A percentile compares a stretch with the other conserved stretches of the same genome.
Conservation (phyloP, 2,797 vertebrate genomes). For the Rhinogobio ventralis region DNA sequence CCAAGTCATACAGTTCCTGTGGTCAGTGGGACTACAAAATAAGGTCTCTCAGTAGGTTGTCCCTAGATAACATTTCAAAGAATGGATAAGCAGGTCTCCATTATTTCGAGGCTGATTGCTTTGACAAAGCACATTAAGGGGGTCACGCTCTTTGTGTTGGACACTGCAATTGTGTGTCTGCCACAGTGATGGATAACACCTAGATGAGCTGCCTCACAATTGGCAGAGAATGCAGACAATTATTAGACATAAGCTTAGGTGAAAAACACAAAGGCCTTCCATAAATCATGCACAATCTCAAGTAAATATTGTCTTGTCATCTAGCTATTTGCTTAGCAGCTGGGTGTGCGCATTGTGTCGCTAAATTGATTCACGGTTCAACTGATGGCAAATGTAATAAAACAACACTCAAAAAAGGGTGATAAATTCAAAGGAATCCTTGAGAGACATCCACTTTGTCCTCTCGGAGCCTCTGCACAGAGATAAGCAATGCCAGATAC, state of each 20-base stretch:
- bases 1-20: slow-evolving; percentile 12
- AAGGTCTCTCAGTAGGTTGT: slow-evolving; percentile 36
- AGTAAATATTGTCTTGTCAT: slow-evolving; percentile 64
- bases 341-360: slow-evolving; percentile 59
- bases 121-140: slow-evolving; percentile 62
- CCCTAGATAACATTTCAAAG: slow-evolving; percentile 52
- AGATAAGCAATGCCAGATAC: slow-evolving; percentile 60
- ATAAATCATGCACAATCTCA: slow-evolving; percentile 61
- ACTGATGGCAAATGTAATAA: slow-evolving; percentile 63
- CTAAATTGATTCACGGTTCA: slow-evolving; percentile 61
- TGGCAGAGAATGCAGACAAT: slow-evolving; percentile 57
- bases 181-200: slow-evolving; percentile 67
- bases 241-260: slow-evolving; percentile 63
- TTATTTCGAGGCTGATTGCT: slow-evolving; percentile 59
- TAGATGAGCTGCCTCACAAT: slow-evolving; percentile 55
- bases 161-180: slow-evolving; percentile 63
- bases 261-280: slow-evolving; percentile 55
- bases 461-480: slow-evolving; percentile 51
- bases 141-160: slow-evolving; percentile 58
- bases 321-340: slow-evolving; percentile 60
- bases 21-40: slow-evolving; percentile 45
- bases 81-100: slow-evolving; percentile 61
- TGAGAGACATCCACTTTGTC: slow-evolving; percentile 62
- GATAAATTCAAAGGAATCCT: slow-evolving; percentile 58
- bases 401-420: slow-evolving; percentile 55